phyloP scores from a whole-genome alignment of 2,113 vertebrate species.

The human (Homo sapiens) region GRCh38 chr1:72415001-72415500 shows the following conservation, averaged over 20 bases:
- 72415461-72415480: background rate
- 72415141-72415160: background rate
- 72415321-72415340: background rate
- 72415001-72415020: constrained; percentile 45
- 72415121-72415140: background rate
- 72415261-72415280: background rate
- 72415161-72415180: background rate
- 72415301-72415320: background rate
- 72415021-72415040: constrained; percentile 10
- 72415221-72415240: background rate
- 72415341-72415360: background rate
- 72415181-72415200: constrained; percentile 5
- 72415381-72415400: background rate
- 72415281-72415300: background rate
- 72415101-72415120: constrained; percentile 52
- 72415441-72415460: background rate
- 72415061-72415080: constrained; percentile 47
- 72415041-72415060: constrained; percentile 55
- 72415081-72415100: constrained; percentile 31
- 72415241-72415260: background rate
- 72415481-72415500: background rate
- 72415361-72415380: background rate
- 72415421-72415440: background rate
- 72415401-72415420: background rate
- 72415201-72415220: constrained; percentile 23